phyloP scores from a whole-genome alignment of 2,888 invertebrate genomes.

The Cheilosia grossa region DNA sequence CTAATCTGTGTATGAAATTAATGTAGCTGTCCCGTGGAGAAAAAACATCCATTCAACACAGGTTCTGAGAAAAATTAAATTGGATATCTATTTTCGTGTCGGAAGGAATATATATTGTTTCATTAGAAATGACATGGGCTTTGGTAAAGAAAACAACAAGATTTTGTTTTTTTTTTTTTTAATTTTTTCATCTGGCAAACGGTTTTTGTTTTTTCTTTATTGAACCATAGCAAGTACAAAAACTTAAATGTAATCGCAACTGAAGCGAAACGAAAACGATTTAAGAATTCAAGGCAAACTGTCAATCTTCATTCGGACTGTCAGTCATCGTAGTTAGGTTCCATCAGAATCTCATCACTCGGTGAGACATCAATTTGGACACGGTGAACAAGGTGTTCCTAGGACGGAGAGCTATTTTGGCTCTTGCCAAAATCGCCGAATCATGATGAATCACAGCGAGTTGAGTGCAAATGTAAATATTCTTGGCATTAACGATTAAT shows the following conservation, averaged over 20 bases:
- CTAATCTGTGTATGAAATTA: constrained; percentile 47
- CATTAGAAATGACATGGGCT: constrained; percentile 32
- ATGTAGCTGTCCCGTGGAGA: constrained; percentile 45
- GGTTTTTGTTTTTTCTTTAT: constrained; percentile 9
- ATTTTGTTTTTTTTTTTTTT: constrained; percentile 13
- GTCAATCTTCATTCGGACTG: constrained; percentile 49
- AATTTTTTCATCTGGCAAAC: constrained; percentile 2
- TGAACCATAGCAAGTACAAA: constrained; percentile 6
- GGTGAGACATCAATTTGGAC: constrained; percentile 9
- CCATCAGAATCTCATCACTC: constrained; percentile 45
- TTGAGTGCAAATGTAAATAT: constrained; percentile 61
- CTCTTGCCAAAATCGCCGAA: constrained; percentile 22
- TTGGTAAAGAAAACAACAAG: constrained; percentile 35
- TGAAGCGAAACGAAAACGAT: constrained; percentile 16
- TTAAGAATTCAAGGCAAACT: constrained; percentile 21
- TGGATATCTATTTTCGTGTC: constrained; percentile 62
- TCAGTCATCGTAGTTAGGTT: constrained; percentile 37
- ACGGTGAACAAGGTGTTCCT: constrained; percentile 5
- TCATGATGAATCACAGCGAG: constrained; percentile 51
- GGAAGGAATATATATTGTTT: constrained; percentile 52
- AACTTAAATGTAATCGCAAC: constrained; percentile 4
- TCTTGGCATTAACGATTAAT: constrained; percentile 67
- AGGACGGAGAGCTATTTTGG: constrained; percentile 12
- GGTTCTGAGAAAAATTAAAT: constrained; percentile 32
- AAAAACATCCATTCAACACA: not conserved